A percentile compares a stretch with the other conserved stretches of the same genome.
These are phyloP conservation scores for Tarsius wallacei DNA, from an alignment of 2,797 vertebrate species.

Conservation along the genomic window DNA sequence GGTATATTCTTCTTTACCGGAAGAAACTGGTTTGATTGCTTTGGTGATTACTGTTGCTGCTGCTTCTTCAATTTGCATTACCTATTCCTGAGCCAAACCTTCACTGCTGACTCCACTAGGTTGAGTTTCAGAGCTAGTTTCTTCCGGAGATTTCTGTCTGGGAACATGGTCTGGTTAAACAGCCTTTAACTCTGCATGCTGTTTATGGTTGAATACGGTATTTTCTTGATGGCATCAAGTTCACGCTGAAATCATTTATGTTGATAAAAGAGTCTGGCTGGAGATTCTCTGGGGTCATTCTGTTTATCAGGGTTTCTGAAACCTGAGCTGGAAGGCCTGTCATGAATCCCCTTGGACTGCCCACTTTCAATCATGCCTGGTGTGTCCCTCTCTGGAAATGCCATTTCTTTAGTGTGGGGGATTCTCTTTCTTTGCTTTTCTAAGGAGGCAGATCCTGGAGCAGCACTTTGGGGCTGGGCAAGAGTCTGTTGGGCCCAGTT, in stretches of 20 bases:
- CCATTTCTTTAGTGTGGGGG: not conserved
- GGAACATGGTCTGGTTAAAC: no score
- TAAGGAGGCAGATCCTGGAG: not conserved
- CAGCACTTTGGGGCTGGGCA: not conserved
- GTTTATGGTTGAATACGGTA: no score
- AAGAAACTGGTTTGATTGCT: no score
- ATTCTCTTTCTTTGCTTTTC: conserved; percentile 26
- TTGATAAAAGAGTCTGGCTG: not conserved
- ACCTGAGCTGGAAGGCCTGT: not conserved
- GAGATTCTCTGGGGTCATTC: not conserved
- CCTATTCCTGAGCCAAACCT: no score
- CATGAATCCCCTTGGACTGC: no score
- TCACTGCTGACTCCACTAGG: no score
- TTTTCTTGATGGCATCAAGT: not conserved
- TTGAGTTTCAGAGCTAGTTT: no score
- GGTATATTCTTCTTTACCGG: no score
- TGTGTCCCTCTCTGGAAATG: not conserved
- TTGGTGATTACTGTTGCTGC: no score
- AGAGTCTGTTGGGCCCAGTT: not conserved
- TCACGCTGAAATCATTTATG: not conserved
- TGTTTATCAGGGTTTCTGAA: not conserved
- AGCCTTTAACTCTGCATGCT: no score
- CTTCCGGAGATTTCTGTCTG: no score
- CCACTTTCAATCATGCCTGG: not conserved
- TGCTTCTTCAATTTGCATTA: no score